Evolutionary conservation across 2,113 vertebrate genomes (phyloP), one percentile per base, ranked within the genome.

Genomic region (Corvus cornix): DNA sequence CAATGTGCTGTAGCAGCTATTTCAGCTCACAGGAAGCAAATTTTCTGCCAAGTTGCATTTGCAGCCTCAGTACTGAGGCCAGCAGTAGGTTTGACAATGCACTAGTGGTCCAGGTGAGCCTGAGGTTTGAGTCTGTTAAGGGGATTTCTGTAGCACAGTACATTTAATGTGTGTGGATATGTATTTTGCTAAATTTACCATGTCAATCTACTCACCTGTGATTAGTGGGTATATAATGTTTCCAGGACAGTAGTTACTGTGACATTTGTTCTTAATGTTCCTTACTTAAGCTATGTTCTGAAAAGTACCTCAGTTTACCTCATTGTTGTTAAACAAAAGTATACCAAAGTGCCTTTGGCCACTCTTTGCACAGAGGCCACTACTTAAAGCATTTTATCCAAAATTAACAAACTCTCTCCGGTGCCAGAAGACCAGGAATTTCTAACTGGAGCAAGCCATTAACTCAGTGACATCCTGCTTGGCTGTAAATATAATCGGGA

Each of bases 131-230:
- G 77, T 95, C 88, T 97, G 3, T 91, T 81, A 56, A 84, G 37
- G 81, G 63, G 46, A 80, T 94, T 96, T 91, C 64, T 83, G 89
- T 53, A 85, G 67, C 84, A 80, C 72, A 52, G 31, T 66, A 26
- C 24, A 24, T 92, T 85, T 96, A 72, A 82, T 94, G 59, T 92
- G 79, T 84, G 43, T 60, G 46, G 68, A 49, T 88, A 74, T 78
- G 84, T 58, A 67, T 94, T 97, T 97, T 93, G 74, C 70, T 92
- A 77, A 33, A 95, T 95, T 97, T 91, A 82, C 79, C 48, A 9
- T 87, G 79, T 94, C 92, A 89, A 37, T 90, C 83, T 56, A 73
- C 39, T 85, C 35, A 72, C 66, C 20, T 83, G 72, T 69, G 90
- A 95, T 96, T 83, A 93, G 83, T 94, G 83, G 80, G 73, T 86